Base-by-base conservation (phyloP, 1,140 invertebrate species). In the Zaprionus camerounensis region DNA sequence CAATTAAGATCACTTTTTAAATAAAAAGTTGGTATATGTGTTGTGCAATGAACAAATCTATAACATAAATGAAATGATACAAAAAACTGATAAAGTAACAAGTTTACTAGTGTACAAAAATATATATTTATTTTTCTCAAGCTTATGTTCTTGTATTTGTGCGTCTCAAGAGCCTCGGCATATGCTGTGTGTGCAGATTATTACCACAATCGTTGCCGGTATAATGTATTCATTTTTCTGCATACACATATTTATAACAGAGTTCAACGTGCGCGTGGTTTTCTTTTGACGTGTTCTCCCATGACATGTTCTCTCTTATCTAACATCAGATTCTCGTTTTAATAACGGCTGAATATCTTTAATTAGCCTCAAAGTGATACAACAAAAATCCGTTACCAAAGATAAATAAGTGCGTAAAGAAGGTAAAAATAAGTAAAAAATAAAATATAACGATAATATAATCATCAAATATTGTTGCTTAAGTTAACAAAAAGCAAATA, bases 1-100 rank as follows among this genome's bases (percentile, higher is more conserved):
- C 2, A 38, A 26, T 26, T 5, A 38, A 46, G 0, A 46, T 51
- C 51, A 70, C 31, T 69, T 2, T 2, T 51, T 34, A 36, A 68
- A 73, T 31, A 12, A 17, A 36, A 70, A 41, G 36, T 78, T 57
- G 38, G 53, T 55, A n/a, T 59, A 68, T 62, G 74, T 81, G 78
- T 59, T 80, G 81, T 85, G 82, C 65, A 70, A 81, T 59, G 53
- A 78, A 85, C 78, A 70, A 26, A 79, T 22, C 0, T 41, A 53
- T 46, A 66, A 44, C 20, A 36, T 15, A 26, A 71, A 12, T 7
- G 24, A 67, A 65, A 12, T 22, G 17, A 62, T 49, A 44, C 3
- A 26, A 58, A 82, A 58, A 17, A 49, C 12, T 55, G 28, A 28
- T 28, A 58, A 61, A 70, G 55, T 13, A 58, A 63, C 53, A 53